Conservation (phyloP, 1,140 invertebrate species). For the Steinernema feltiae region DNA sequence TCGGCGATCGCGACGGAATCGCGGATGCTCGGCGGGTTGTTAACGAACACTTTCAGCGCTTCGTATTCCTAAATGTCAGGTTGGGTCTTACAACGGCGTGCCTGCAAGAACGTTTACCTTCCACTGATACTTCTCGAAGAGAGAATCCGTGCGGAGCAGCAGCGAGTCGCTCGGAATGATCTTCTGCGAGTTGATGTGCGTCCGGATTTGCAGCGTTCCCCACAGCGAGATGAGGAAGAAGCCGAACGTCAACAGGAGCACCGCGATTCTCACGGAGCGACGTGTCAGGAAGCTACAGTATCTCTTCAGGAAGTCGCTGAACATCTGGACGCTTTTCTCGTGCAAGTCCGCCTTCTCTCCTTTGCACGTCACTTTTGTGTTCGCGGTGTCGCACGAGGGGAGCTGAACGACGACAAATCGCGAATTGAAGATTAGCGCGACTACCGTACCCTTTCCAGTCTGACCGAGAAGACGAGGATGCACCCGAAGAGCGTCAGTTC, state of each 20-base stretch:
- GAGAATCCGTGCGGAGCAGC: background rate
- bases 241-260: constrained; percentile 9
- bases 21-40: constrained; percentile 75
- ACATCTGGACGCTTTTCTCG: background rate
- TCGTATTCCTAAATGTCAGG: constrained; percentile 23
- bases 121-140: constrained; percentile 22
- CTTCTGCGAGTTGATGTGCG: constrained; percentile 18
- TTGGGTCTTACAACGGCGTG: background rate
- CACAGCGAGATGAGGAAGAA: constrained; percentile 22
- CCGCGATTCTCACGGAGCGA: background rate
- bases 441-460: constrained; percentile 19
- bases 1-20: constrained; percentile 70
- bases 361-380: background rate
- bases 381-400: background rate
- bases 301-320: background rate
- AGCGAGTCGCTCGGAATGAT: constrained; percentile 17
- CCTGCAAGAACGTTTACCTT: constrained; percentile 19
- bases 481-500: constrained; percentile 31
- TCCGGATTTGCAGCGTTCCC: constrained; percentile 1
- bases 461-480: constrained; percentile 24
- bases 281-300: constrained; percentile 21
- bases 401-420: background rate
- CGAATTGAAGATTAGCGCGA: background rate
- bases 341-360: background rate
- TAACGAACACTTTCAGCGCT: constrained; percentile 70